phyloP scores from a whole-genome alignment of 2,888 invertebrate genomes.

The Stratiomys singularior region DNA sequence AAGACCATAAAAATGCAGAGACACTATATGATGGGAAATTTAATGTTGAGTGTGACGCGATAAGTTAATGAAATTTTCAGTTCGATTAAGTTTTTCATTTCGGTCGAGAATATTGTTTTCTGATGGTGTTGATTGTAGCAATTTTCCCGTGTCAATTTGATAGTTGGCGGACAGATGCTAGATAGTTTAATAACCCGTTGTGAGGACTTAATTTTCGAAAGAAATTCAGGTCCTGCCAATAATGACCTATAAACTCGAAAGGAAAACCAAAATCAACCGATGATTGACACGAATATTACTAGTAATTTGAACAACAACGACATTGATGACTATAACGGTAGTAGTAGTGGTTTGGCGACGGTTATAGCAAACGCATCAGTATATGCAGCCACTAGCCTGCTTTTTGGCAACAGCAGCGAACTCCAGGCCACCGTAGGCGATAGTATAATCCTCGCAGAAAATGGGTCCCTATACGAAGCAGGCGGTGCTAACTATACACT shows the following conservation, averaged over 20 bases:
- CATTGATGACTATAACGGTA: constrained; percentile 22
- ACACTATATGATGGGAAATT: too few species aligned
- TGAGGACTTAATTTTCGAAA: too few species aligned
- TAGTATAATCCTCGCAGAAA: neutral
- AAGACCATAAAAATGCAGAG: too few species aligned
- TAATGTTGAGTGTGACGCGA: too few species aligned
- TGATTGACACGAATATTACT: constrained; percentile 51
- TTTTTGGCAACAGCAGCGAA: constrained; percentile 15
- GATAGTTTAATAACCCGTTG: too few species aligned
- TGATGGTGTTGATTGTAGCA: too few species aligned
- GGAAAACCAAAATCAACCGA: constrained; percentile 51
- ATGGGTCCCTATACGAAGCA: constrained; percentile 11
- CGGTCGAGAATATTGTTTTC: too few species aligned
- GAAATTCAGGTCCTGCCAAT: neutral
- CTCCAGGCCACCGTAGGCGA: neutral
- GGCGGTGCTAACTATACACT: neutral
- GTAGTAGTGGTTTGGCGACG: constrained; percentile 21
- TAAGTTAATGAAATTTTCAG: too few species aligned
- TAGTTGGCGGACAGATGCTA: too few species aligned
- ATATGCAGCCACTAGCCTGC: neutral
- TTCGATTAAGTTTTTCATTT: too few species aligned
- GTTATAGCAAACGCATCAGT: neutral
- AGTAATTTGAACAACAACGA: constrained; percentile 45
- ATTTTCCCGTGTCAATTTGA: too few species aligned
- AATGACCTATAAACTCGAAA: constrained; percentile 37